A percentile compares a stretch with the other conserved stretches of the same genome.
phyloP scores from a whole-genome alignment of 2,113 vertebrate species.

The Regulus satrapa region DNA sequence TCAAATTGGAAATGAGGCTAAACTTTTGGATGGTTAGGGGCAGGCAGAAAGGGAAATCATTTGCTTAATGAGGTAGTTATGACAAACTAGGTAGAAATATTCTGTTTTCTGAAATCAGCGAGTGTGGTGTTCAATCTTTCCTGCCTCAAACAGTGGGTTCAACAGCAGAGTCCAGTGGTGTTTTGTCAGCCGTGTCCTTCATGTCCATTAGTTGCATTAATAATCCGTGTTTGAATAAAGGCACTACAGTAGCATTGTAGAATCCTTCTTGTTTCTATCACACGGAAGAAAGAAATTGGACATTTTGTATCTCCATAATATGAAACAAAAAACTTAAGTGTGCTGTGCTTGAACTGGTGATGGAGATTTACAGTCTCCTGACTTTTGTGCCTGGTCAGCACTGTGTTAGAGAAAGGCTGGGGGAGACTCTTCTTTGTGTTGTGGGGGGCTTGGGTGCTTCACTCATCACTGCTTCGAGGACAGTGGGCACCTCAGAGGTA shows the following conservation, averaged over 20 bases:
- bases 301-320: neutral
- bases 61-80: constrained; percentile 55
- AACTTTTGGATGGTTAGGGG: neutral
- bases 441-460: neutral
- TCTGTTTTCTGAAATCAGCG: neutral
- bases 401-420: neutral
- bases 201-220: neutral
- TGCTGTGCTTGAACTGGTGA: neutral
- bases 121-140: neutral
- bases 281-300: neutral
- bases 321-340: neutral
- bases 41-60: neutral
- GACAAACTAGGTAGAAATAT: neutral
- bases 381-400: neutral
- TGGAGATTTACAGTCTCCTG: neutral
- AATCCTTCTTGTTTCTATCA: neutral
- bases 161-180: rapidly evolving
- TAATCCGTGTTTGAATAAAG: neutral
- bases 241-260: neutral
- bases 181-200: neutral
- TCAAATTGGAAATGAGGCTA: constrained; percentile 41
- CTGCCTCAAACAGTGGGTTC: neutral
- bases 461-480: neutral
- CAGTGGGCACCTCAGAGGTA: neutral
- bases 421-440: neutral